A percentile compares a stretch with the other conserved stretches of the same genome.
These are phyloP conservation scores for Sebastes hopkinsi DNA, from an alignment of 2,797 vertebrate species.

Conservation along the genomic window DNA sequence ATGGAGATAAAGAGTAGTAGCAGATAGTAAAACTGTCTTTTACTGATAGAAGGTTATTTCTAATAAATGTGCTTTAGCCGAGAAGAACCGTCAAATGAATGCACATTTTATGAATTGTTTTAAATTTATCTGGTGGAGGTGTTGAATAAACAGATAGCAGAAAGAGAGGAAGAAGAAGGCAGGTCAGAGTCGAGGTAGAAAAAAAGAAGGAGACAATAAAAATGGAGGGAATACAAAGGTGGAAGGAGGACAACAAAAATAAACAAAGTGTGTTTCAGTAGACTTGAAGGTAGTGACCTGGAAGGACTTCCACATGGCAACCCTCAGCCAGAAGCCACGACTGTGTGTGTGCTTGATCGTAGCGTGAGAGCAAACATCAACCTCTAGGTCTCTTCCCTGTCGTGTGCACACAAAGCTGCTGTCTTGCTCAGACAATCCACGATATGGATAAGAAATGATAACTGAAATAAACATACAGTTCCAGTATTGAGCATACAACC, in stretches of 20 bases:
- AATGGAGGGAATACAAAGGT: conserved; percentile 19
- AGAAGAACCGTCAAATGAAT: not conserved
- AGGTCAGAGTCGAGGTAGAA: not conserved
- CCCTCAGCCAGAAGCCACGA: conserved; percentile 34
- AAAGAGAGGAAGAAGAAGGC: not conserved
- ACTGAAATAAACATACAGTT: not conserved
- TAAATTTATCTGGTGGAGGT: not conserved
- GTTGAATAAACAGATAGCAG: not conserved
- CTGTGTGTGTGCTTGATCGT: conserved; percentile 5
- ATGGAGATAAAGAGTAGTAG: not conserved
- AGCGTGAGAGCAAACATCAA: conserved; percentile 16
- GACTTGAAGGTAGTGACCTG: conserved; percentile 52
- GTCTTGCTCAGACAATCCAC: not conserved
- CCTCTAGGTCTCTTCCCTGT: not conserved
- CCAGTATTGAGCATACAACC: not conserved
- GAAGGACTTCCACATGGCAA: conserved; percentile 54
- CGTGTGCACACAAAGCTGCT: not conserved
- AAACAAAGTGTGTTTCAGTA: conserved; percentile 6
- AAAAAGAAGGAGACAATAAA: not conserved
- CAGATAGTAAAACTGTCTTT: not conserved
- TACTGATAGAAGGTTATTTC: not conserved
- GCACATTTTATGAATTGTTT: not conserved
- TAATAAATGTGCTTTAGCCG: not conserved
- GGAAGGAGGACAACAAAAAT: conserved; percentile 5
- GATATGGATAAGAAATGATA: conserved; percentile 5